Conservation (phyloP, 2,113 vertebrate species). For the Hippolais icterina region DNA sequence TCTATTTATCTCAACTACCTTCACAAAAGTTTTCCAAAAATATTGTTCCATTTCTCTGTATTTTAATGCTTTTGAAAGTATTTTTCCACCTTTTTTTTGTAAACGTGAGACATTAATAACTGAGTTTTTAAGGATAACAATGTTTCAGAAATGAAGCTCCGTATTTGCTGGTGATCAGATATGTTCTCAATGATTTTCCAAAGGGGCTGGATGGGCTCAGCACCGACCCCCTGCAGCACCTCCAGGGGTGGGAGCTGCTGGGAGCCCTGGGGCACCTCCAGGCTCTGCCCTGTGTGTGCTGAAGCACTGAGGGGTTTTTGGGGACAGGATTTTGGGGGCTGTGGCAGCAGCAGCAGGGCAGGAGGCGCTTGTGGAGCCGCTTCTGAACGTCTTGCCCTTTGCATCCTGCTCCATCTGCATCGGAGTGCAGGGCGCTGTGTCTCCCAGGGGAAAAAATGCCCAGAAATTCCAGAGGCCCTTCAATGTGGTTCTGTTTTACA, state of each 20-base stretch:
- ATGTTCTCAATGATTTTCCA: neutral
- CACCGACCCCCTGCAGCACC: neutral
- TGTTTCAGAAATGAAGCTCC: neutral
- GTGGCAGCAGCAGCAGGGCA: neutral
- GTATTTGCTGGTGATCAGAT: neutral
- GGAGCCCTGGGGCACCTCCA: rapidly evolving
- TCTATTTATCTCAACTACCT: neutral
- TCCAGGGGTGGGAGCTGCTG: neutral
- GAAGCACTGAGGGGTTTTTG: rapidly evolving
- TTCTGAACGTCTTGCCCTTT: neutral
- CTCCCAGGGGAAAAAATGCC: slow-evolving; percentile 13
- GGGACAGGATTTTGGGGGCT: neutral
- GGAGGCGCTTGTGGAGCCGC: neutral
- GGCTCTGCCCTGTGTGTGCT: neutral
- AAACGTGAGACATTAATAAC: neutral
- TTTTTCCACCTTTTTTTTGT: neutral
- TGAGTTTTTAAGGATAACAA: neutral
- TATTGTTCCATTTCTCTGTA: neutral
- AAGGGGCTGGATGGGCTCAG: too few species aligned
- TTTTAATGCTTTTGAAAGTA: neutral
- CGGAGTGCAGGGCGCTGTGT: neutral
- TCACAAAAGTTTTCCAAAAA: neutral
- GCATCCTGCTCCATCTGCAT: neutral
- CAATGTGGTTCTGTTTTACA: slow-evolving; percentile 60
- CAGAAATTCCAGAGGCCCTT: slow-evolving; percentile 21